Percentiles rank a stretch among this genome's conserved stretches.
Evolutionary conservation across 2,888 invertebrate species (phyloP).

Genomic region (Ectobius pallidus): DNA sequence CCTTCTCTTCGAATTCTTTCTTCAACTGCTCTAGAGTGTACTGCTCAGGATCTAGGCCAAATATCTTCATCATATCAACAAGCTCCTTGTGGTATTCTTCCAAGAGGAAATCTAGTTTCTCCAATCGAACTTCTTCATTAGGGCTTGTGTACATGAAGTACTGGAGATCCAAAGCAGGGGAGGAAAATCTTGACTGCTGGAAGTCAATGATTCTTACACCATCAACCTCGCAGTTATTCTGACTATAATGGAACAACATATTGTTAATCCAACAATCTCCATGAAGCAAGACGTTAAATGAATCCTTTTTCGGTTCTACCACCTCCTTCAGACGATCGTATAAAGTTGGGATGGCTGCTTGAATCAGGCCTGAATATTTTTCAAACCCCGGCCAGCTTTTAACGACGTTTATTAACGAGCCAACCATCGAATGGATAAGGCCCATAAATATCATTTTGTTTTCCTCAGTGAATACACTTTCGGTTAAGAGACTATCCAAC

Average conservation of each 20-base stretch:
- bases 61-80: background rate
- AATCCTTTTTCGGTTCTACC: background rate
- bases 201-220: background rate
- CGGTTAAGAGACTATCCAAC: background rate
- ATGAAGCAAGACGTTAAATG: background rate
- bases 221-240: background rate
- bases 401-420: constrained; percentile 18
- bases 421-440: background rate
- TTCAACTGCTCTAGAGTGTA: background rate
- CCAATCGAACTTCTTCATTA: background rate
- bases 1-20: background rate
- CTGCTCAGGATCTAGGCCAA: background rate
- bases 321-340: background rate
- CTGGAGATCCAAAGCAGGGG: background rate
- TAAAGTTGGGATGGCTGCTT: background rate
- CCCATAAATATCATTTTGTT: constrained; percentile 1
- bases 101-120: background rate
- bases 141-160: constrained; percentile 14
- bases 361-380: background rate
- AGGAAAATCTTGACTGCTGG: background rate
- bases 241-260: background rate
- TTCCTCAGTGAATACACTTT: background rate
- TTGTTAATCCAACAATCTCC: constrained; percentile 20
- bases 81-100: background rate
- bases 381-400: constrained; percentile 29